Base-by-base conservation (phyloP, 2,113 vertebrate species). In the Mirza zaza region DNA sequence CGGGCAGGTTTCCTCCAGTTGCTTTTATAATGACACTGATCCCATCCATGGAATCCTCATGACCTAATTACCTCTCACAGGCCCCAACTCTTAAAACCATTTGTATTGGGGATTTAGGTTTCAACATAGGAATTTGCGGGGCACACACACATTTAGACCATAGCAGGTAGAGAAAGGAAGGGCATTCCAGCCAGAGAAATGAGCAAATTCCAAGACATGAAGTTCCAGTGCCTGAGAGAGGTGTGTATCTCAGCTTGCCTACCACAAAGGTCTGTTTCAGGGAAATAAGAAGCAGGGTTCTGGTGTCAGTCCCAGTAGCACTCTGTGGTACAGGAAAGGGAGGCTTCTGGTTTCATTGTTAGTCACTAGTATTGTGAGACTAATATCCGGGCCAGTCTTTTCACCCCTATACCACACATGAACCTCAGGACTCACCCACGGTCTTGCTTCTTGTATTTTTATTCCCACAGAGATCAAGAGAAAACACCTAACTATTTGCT, bases 381-480 rank as follows among this genome's bases (percentile, higher is more conserved):
- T 52, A 65, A 18, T 32, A 32, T 9, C 0, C 0, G 23, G 14
- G 14, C 70, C 48, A 45, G 61, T 12, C 48, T 96, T 55, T 89
- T 67, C 42, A 86, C 39, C 76, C 87, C n/a, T 81, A 80, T 75
- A 84, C 63, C 79, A 80, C 87, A 90, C 0, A 0, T 48, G 57
- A 50, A 57, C 27, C 34, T 85, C 81, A 61, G 63, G 57, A 88
- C n/a, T 85, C 61, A 86, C 95, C 77, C 55, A 48, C 57, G 50
- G 50, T 77, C 36, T 77, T 42, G 17, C 0, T 71, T 23, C 27
- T 34, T 81, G 50, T 48, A 82, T 87, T 95, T 94, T 39, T 87
- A 50, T 75, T 86, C 39, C 90, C 87, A 81, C 70, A 96, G 90
- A 97, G 87, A 96, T 93, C 55, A 97, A 97, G 90, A 90, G 83